Conservation (phyloP, 1,140 invertebrate genomes). For the Adoxophyes honmai region DNA sequence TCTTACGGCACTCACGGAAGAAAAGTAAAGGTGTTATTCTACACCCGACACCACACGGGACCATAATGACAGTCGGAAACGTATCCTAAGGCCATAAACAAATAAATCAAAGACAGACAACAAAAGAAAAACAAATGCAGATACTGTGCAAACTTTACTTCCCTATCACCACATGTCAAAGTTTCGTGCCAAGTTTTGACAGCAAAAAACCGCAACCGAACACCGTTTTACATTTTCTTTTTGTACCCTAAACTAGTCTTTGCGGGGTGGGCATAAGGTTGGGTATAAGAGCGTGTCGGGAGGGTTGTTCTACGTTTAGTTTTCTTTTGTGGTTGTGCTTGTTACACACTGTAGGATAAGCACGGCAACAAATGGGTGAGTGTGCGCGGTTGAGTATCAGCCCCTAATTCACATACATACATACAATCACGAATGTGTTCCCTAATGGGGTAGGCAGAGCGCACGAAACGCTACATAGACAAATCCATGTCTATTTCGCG, state of each 20-base stretch:
- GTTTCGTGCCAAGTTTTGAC: slow-evolving; percentile 7
- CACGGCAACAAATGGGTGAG: no score
- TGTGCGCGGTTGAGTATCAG: no score
- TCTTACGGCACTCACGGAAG: no score
- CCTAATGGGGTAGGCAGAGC: no score
- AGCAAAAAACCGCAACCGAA: neutral
- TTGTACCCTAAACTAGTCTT: neutral
- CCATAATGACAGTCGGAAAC: neutral
- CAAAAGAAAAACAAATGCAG: slow-evolving; percentile 9
- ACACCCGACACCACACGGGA: no score
- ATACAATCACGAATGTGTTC: no score
- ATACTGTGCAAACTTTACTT: slow-evolving; percentile 11
- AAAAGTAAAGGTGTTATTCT: no score
- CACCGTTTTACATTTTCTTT: neutral
- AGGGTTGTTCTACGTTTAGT: slow-evolving; percentile 3
- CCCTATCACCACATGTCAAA: slow-evolving; percentile 11
- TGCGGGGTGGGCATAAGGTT: neutral
- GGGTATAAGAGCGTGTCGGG: neutral
- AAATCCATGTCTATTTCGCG: no score
- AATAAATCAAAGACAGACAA: neutral
- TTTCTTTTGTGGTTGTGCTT: slow-evolving; percentile 1
- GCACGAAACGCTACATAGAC: no score
- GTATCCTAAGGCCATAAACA: neutral
- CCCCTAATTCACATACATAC: no score
- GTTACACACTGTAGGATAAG: neutral